Base-by-base conservation (phyloP, 2,888 invertebrate genomes). In the Ormyrus pomaceus region DNA sequence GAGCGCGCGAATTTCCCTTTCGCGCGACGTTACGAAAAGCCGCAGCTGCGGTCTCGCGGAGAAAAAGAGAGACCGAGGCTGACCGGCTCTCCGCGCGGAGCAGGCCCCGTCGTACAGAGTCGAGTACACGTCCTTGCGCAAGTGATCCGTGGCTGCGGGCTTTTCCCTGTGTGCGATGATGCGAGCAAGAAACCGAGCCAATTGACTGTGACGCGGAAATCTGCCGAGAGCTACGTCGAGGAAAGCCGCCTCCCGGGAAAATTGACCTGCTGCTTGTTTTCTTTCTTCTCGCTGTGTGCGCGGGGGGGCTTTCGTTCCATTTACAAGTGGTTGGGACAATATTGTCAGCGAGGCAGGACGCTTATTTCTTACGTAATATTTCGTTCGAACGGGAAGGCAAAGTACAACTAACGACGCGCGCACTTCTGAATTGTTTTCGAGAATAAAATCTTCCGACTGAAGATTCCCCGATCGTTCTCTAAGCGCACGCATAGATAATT, bases 181-280 rank as follows among this genome's bases (percentile, higher is more conserved):
- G 68, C 55, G 19, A 34, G 45, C 7, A 19, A 61, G 61, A 34
- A 56, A 13, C 0, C 13, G 45, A n/a, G 53, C 53, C 61, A 62
- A 72, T 72, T 62, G 72, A 72, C 61, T 72, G 72, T 72, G 72
- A 62, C 72, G 45, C 72, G 72, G 62, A 62, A 62, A 72, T 72
- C 34, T n/a, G 61, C 53, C 50, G 59, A 61, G 50, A 59, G 70
- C 19, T 19, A 34, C 0, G 34, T 34, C 34, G 34, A 34, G 34
- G 34, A 34, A 34, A 34, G 34, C 34, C 34, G 34, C 34, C 34
- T 34, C 34, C 34, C 34, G 34, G 34, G 34, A 34, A 34, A 34
- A 34, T 34, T 34, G 34, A 34, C 34, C 34, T 3, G 34, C 34
- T 34, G 34, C 34, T 34, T 3, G 34, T 34, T 34, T 34, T 34